Base-by-base conservation (phyloP, 2,797 vertebrate genomes). In the Neopelma chrysocephalum region DNA sequence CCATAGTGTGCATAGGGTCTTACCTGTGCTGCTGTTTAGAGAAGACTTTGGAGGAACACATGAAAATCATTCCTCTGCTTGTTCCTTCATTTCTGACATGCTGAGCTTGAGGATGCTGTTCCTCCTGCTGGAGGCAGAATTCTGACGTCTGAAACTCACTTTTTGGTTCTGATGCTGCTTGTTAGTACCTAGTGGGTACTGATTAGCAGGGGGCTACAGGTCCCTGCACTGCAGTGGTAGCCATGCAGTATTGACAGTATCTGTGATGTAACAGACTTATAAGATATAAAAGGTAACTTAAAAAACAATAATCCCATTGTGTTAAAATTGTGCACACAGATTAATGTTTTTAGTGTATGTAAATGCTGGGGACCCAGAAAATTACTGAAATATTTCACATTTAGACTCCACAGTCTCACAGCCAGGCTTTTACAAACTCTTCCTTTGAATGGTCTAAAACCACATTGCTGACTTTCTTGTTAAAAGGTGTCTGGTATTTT, bases 161-260 rank as follows among this genome's bases (percentile, higher is more conserved):
- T 85, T 51, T 83, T 1, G 0, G 5, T 94, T 83, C 38, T 72
- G 17, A 57, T 75, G n/a, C 45, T 71, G 8, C 53, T 78, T 68
- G 40, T 60, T 32, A 10, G 12, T 58, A 78, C 64, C 42, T 56
- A 18, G 45, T 72, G 42, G 47, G 9, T 72, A 12, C 31, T 38
- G 25, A 34, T 91, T 25, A 60, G 25, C 31, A 26, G 25, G 11
- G 11, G 8, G 6, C 9, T 70, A 7, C 7, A 27, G 45, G 40
- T 81, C 19, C 17, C 50, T 75, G 11, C 18, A 19, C 31, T 29
- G 11, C n/a, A 12, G 20, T 10, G 4, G 11, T 38, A 62, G 21
- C 60, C 36, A 15, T 0, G 0, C 15, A 57, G 10, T 38, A 18
- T 43, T 73, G 23, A 20, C 48, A n/a, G 9, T 57, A 3, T 27